Conservation (phyloP, 2,113 vertebrate genomes). For the Panthera uncia region DNA sequence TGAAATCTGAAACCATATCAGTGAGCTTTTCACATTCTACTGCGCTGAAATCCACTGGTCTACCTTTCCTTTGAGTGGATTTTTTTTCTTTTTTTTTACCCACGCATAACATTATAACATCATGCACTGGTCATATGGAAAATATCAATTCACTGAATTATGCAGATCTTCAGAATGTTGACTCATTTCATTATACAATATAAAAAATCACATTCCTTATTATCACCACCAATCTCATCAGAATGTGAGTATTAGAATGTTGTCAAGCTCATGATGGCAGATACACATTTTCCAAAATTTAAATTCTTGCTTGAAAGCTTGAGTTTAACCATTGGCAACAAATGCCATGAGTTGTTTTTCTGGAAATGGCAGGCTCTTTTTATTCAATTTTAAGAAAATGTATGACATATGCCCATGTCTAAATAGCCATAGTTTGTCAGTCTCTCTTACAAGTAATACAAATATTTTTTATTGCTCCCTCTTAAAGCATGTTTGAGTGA, state of each 20-base stretch:
- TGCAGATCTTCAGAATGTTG: slow-evolving; percentile 57
- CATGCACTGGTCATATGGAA: slow-evolving; percentile 25
- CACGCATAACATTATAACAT: neutral
- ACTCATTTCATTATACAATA: slow-evolving; percentile 35
- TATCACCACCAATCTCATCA: neutral
- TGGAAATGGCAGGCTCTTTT: slow-evolving; percentile 10
- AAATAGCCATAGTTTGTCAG: neutral
- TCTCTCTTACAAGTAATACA: neutral
- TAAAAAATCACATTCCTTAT: slow-evolving; percentile 11
- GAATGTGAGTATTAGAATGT: neutral
- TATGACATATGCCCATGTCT: neutral
- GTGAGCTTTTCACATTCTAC: neutral
- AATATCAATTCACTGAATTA: slow-evolving; percentile 35
- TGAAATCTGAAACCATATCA: slow-evolving; percentile 7
- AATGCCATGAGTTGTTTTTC: neutral
- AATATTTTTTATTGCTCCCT: neutral
- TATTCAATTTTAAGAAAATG: neutral
- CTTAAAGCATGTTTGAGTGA: neutral
- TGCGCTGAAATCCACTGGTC: neutral
- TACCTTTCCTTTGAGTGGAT: neutral
- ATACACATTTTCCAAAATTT: slow-evolving; percentile 36
- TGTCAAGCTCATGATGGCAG: neutral
- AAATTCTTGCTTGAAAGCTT: slow-evolving; percentile 46
- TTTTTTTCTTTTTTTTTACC: neutral
- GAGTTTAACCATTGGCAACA: slow-evolving; percentile 3